These are phyloP conservation scores for Mionectes macconnelli DNA, from an alignment of 2,113 vertebrate species.

Conservation along the genomic window DNA sequence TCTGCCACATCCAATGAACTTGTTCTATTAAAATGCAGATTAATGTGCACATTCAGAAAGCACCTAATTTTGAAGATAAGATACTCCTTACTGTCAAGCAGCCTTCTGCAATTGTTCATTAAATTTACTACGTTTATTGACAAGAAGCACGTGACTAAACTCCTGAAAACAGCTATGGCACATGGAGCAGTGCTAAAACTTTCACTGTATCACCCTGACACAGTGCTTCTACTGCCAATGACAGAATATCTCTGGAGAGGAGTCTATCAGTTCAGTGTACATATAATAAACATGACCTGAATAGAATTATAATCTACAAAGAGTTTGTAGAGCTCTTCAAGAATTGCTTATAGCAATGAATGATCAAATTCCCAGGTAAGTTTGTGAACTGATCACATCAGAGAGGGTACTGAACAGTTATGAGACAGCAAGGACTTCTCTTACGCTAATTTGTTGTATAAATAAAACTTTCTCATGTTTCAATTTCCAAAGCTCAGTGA, in stretches of 20 bases:
- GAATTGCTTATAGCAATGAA: background rate
- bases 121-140: background rate
- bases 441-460: background rate
- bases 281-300: background rate
- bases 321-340: background rate
- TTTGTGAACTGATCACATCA: background rate
- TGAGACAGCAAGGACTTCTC: background rate
- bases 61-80: background rate
- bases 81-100: background rate
- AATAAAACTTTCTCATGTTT: background rate
- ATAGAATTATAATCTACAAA: background rate
- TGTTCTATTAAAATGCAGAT: slow-evolving; percentile 3
- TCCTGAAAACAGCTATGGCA: background rate
- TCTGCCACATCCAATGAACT: background rate
- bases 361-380: background rate
- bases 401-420: background rate
- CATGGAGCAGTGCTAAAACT: background rate
- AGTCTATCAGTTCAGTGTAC: background rate
- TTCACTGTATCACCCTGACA: background rate
- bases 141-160: background rate
- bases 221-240: background rate
- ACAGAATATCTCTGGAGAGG: background rate
- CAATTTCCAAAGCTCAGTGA: background rate
- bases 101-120: background rate
- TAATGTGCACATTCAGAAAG: background rate